phyloP scores from a whole-genome alignment of 2,113 vertebrate species.

The Lathamus discolor region DNA sequence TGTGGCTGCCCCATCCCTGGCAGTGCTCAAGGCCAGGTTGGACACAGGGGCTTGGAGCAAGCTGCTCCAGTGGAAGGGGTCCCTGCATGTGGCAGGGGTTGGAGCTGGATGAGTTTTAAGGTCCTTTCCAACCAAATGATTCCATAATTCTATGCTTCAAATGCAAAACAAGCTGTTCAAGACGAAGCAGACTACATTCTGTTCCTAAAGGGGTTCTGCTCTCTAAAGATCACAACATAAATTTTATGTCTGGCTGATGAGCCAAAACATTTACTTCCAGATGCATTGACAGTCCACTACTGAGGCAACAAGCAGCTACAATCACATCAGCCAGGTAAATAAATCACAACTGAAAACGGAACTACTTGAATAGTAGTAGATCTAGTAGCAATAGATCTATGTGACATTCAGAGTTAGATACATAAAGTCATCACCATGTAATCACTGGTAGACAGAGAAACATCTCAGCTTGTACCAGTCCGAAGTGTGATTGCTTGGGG shows the following conservation, averaged over 20 bases:
- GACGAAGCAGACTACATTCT: neutral
- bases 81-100: neutral
- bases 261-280: neutral
- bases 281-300: neutral
- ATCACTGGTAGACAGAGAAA: neutral
- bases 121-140: neutral
- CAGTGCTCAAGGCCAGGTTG: no score
- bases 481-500: neutral
- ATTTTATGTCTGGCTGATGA: neutral
- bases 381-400: neutral
- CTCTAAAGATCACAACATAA: neutral
- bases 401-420: fast-evolving
- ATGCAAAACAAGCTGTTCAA: neutral
- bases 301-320: neutral
- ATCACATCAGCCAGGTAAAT: neutral
- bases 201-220: neutral
- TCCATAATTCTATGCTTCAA: neutral
- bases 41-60: neutral
- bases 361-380: neutral
- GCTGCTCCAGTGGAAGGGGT: neutral
- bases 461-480: neutral
- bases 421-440: neutral
- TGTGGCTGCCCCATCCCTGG: no score
- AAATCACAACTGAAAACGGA: neutral
- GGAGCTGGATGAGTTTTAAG: neutral